Percentiles rank a stretch among this genome's conserved stretches.
These are phyloP conservation scores for Latrodectus elegans DNA, from an alignment of 2,888 invertebrate genomes.

Conservation along the genomic window DNA sequence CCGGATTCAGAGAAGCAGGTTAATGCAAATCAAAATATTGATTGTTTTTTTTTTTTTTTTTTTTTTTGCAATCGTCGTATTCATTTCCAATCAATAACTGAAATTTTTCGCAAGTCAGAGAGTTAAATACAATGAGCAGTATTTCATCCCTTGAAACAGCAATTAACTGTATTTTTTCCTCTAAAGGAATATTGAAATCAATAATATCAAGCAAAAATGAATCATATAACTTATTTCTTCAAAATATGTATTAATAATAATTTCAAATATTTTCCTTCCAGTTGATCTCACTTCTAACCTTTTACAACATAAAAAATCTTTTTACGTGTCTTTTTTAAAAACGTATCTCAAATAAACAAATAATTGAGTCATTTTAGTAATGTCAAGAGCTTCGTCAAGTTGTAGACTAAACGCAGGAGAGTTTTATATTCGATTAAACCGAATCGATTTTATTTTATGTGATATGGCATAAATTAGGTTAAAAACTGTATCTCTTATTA, in stretches of 20 bases:
- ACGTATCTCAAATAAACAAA: constrained; percentile 5
- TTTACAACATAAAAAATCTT: constrained; percentile 30
- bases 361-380: neutral
- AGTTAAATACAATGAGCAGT: constrained; percentile 12
- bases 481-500: neutral
- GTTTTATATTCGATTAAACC: neutral
- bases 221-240: neutral
- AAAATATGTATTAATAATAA: constrained; percentile 30
- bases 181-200: neutral
- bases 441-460: neutral
- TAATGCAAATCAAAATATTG: constrained; percentile 36
- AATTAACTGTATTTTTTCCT: neutral
- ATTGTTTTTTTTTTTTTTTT: neutral
- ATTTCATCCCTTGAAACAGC: neutral
- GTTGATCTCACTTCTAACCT: neutral
- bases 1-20: constrained; percentile 20
- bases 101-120: constrained; percentile 39
- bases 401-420: neutral
- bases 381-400: constrained; percentile 11
- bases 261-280: constrained; percentile 21
- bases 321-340: neutral
- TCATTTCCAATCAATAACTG: constrained; percentile 43
- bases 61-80: constrained; percentile 25
- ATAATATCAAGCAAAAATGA: neutral
- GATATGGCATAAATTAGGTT: neutral